These are phyloP conservation scores for Drosophila auraria DNA, from an alignment of 1,140 invertebrate species.

Conservation along the genomic window DNA sequence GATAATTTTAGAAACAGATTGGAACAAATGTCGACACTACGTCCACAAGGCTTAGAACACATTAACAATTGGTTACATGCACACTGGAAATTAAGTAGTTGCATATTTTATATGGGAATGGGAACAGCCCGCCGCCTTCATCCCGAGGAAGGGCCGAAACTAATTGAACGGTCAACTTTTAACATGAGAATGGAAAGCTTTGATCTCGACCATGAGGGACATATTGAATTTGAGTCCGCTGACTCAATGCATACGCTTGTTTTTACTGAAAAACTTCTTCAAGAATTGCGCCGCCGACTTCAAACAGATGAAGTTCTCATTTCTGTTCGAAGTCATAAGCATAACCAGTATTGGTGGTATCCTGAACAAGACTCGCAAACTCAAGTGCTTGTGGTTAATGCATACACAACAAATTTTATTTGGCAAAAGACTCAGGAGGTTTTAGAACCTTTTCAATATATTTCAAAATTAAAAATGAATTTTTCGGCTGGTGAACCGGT, in stretches of 20 bases:
- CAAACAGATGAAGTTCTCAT: constrained; percentile 39
- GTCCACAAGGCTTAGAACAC: constrained; percentile 40
- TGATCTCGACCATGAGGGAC: constrained; percentile 35
- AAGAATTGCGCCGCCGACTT: constrained; percentile 32
- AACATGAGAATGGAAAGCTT: constrained; percentile 48
- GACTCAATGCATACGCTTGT: constrained; percentile 46
- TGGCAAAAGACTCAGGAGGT: constrained; percentile 24
- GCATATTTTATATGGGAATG: constrained; percentile 54
- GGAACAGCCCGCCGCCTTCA: constrained; percentile 30
- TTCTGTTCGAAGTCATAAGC: constrained; percentile 42
- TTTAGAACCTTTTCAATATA: constrained; percentile 36
- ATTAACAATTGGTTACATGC: constrained; percentile 54
- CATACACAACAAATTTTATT: constrained; percentile 24
- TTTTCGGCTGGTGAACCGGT: constrained; percentile 14
- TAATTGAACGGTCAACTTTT: constrained; percentile 29
- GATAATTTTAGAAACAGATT: constrained; percentile 38
- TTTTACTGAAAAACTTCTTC: constrained; percentile 31
- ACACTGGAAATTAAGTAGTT: constrained; percentile 46
- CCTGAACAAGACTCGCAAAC: constrained; percentile 47
- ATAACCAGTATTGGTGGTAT: constrained; percentile 52
- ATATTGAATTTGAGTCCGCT: constrained; percentile 33
- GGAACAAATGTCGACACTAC: constrained; percentile 47
- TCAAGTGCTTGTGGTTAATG: constrained; percentile 46
- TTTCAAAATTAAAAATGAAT: constrained; percentile 39
- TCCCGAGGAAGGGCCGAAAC: constrained; percentile 27